Base-by-base conservation (phyloP, 2,797 vertebrate genomes). In the Sebastiscus tertius region DNA sequence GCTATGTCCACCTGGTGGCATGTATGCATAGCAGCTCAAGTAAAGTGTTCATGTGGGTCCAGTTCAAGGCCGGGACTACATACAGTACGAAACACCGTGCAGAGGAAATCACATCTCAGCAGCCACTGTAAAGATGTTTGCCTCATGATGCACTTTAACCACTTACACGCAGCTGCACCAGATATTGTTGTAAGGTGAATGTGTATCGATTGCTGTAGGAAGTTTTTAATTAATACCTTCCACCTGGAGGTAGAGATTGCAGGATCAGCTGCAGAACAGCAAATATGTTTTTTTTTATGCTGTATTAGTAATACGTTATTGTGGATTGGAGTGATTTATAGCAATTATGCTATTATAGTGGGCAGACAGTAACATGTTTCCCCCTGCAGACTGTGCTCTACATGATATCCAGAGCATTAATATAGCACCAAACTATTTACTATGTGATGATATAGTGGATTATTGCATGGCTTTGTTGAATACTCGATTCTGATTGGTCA, bases 1-100 rank as follows among this genome's bases (percentile, higher is more conserved):
- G 33, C 20, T 75, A 0, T 75, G 63, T 65, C 93, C 93, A 92
- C 90, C 27, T 62, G 92, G 79, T 89, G 93, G 92, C 86, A 54
- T 68, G 54, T 81, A 18, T 79, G 77, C 42, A 74, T 10, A 83
- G 26, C 55, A 3, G 20, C 77, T 76, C n/a, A n/a, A 60, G 20
- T 7, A 1, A 64, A 56, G 22, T 55, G 27, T 24, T 34, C 8
- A 26, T 56, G n/a, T 67, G 12, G 12, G 49, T 71, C 46, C 36
- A 64, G 61, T 62, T 69, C 20, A 49, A 9, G 11, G 59, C 29
- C 26, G 62, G 56, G 10, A 71, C 31, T 27, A 13, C 8, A 60
- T 5, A 39, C 36, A 39, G 36, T 39, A 39, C 36, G 2, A 3
- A 26, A 3, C 22, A 2, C 74, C 24, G 24, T 42, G 2, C 24